These are phyloP conservation scores for Cancer borealis DNA, from an alignment of 2,888 invertebrate species.

Conservation along the genomic window DNA sequence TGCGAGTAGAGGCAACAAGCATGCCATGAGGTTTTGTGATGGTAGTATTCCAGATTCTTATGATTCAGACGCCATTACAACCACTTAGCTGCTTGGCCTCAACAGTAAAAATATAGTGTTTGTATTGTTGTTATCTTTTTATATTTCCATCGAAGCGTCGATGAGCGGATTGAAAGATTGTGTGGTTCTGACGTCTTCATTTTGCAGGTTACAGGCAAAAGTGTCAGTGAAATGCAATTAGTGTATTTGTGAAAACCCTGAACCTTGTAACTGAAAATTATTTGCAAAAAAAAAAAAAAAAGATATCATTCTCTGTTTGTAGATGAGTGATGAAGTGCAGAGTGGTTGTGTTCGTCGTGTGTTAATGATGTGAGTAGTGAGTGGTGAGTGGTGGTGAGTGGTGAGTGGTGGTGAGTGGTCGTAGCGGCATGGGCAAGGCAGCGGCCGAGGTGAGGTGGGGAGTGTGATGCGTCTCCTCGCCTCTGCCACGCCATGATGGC, in stretches of 20 bases:
- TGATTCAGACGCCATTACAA: background rate
- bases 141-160: background rate
- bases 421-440: constrained; percentile 28
- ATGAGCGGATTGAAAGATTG: background rate
- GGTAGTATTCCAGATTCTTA: background rate
- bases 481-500: constrained; percentile 83
- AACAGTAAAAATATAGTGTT: background rate
- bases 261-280: background rate
- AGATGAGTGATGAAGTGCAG: background rate
- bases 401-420: background rate
- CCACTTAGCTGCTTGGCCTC: background rate
- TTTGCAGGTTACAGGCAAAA: background rate
- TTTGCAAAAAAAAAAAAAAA: background rate
- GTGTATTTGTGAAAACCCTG: background rate
- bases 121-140: background rate
- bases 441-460: background rate
- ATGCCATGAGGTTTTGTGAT: background rate
- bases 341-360: background rate
- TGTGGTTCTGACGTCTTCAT: background rate
- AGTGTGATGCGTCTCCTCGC: constrained; percentile 48
- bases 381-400: background rate
- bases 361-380: background rate
- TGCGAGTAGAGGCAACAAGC: background rate
- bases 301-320: background rate
- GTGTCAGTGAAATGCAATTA: background rate